Evolutionary conservation across 2,113 vertebrate genomes (phyloP).

Genomic region (Rousettus leschenaultii): DNA sequence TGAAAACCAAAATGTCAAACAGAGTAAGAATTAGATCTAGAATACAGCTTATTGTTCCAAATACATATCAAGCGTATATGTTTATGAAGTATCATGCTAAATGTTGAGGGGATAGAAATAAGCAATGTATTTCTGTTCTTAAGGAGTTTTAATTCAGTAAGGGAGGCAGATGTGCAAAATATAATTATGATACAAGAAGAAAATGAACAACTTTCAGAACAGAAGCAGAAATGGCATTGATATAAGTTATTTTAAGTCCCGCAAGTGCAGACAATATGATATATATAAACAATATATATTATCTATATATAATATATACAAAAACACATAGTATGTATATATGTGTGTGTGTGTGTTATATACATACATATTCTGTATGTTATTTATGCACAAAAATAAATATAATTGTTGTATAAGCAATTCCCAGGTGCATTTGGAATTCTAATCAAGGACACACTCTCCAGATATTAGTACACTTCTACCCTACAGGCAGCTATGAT

Average conservation of each 20-base stretch:
- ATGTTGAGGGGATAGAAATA: not conserved
- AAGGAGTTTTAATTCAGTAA: not conserved
- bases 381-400: not conserved
- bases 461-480: not conserved
- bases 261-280: not conserved
- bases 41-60: not conserved
- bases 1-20: constrained; percentile 15
- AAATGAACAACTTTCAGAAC: not conserved
- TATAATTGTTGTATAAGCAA: not conserved
- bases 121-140: not conserved
- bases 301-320: not conserved
- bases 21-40: not conserved
- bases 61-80: not conserved
- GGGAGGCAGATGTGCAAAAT: not conserved
- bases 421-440: not conserved
- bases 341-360: not conserved
- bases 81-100: not conserved
- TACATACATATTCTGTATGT: not conserved
- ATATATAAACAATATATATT: not conserved
- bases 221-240: not conserved
- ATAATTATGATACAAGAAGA: not conserved
- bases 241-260: not conserved
- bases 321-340: not conserved
- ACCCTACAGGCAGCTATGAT: not conserved
- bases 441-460: not conserved